Conservation (phyloP, 2,113 vertebrate species). For the Xiphophorus couchianus region DNA sequence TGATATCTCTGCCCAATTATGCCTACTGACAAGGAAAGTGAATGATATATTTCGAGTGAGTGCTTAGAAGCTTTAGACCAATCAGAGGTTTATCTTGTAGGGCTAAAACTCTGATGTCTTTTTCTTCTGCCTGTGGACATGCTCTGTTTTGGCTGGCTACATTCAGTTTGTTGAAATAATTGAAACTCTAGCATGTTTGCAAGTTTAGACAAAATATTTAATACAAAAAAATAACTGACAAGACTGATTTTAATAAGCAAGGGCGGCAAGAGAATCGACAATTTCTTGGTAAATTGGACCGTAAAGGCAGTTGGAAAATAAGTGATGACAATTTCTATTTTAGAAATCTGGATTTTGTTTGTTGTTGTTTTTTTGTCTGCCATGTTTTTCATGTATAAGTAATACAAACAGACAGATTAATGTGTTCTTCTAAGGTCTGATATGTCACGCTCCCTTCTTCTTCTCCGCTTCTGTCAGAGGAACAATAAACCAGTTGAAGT, state of each 20-base stretch:
- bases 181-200: neutral
- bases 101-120: neutral
- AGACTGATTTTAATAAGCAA: slow-evolving; percentile 5
- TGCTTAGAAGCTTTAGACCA: slow-evolving; percentile 34
- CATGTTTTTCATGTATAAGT: slow-evolving; percentile 4
- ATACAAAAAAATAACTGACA: no score
- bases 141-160: neutral
- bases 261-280: neutral
- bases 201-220: neutral
- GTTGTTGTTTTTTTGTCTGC: neutral
- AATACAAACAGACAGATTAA: neutral
- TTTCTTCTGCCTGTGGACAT: neutral
- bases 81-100: slow-evolving; percentile 9
- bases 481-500: slow-evolving; percentile 7
- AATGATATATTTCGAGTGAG: slow-evolving; percentile 13
- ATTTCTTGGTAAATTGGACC: neutral
- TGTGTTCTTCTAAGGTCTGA: neutral
- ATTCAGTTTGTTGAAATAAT: slow-evolving; percentile 7
- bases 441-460: slow-evolving; percentile 1
- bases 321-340: neutral
- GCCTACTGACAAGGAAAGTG: slow-evolving; percentile 4
- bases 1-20: slow-evolving; percentile 29
- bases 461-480: slow-evolving; percentile 10
- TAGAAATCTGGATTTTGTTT: neutral
- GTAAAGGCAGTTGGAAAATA: neutral